Evolutionary conservation across 2,113 vertebrate genomes (phyloP), one percentile per base, ranked within the genome.

Genomic region (Astur gentilis): DNA sequence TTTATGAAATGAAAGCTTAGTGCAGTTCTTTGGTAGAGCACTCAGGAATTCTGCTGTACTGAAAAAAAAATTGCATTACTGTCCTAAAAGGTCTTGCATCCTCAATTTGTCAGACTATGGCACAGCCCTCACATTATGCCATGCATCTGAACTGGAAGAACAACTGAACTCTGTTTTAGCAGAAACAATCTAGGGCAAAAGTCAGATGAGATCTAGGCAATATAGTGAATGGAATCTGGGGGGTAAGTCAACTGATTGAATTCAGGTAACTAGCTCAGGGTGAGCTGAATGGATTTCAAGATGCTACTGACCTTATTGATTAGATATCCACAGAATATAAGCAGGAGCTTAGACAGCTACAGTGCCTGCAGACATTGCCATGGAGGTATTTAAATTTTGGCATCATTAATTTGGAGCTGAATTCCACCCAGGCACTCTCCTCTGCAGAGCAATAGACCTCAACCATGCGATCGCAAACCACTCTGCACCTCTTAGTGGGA

Each of bases 381-480:
- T 29, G 25, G 34, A 62, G 36, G 18, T 87, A 21, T 67, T 86
- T 76, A 38, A 62, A 50, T 67, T 67, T 45, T 78, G 31, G 6
- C 31, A 13, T 72, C 31, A 10, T 40, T 82, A 70, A 47, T 65
- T 54, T 47, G 34, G 36, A 70, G 57, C 27, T 49, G 62, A 80
- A 70, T 60, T 84, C 49, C 29, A 64, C 21, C 21, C 7, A 40
- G 38, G 17, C 10, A 14, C 29, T 60, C 6, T 15, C 8, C 4
- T 36, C 18, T 47, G n/a, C 44, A 70, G 50, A 54, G 44, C 18
- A 22, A 12, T 19, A 55, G 40, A 26, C 40, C 21, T 77, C 12
- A 40, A 47, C 15, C 23, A 7, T 2, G 6, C 0, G 1, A 20
- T 31, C 4, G 2, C 23, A 73, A 69, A 47, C 13, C 29, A 8